phyloP scores from a whole-genome alignment of 2,797 vertebrate genomes.

The Thripadectes ignobilis region DNA sequence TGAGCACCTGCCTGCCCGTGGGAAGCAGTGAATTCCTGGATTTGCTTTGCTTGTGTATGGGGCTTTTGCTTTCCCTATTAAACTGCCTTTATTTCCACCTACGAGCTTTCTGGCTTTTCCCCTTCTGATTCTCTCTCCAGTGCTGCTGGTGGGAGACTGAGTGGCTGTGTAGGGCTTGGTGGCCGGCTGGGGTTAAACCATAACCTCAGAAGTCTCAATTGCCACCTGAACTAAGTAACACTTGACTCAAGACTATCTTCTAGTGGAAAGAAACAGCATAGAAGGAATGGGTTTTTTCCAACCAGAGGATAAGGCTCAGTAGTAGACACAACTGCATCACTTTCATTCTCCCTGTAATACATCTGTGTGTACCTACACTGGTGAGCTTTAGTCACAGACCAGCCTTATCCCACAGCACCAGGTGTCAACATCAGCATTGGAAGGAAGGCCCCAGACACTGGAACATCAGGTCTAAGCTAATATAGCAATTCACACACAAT shows the following conservation, averaged over 20 bases:
- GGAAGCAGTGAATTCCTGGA: background rate
- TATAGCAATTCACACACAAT: fast-evolving
- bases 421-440: fast-evolving
- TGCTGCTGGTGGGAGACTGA: background rate
- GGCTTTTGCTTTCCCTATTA: background rate
- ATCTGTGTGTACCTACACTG: fast-evolving
- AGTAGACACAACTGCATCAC: fast-evolving
- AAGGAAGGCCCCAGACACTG: background rate
- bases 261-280: background rate
- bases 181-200: background rate
- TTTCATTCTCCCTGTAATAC: fast-evolving
- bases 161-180: background rate
- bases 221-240: fast-evolving
- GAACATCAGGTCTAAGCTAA: background rate
- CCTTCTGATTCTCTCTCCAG: background rate
- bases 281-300: background rate
- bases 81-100: background rate
- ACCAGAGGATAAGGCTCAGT: background rate
- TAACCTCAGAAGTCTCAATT: background rate
- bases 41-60: background rate
- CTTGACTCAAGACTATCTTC: background rate
- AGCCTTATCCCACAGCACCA: background rate
- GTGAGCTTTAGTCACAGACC: background rate
- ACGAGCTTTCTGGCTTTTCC: background rate
- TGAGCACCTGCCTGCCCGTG: background rate